Evolutionary conservation across 2,113 vertebrate species (phyloP).

Genomic region (Electrona antarctica): DNA sequence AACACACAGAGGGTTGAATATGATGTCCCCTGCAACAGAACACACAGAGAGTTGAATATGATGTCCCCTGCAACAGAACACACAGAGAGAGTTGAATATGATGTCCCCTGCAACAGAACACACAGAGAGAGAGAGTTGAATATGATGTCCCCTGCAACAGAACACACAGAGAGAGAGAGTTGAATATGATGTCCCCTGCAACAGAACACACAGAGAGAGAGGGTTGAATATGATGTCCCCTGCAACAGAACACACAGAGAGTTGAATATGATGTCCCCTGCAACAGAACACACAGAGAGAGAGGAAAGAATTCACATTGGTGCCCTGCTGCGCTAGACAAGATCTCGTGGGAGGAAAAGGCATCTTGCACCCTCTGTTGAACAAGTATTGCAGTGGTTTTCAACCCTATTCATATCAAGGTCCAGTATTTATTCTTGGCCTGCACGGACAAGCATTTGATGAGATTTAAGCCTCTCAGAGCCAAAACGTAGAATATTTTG

Average conservation of each 20-base stretch:
- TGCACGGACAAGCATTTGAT: too few relatives aligned
- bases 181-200: constrained; percentile 98
- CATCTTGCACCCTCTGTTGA: too few relatives aligned
- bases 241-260: constrained; percentile 81
- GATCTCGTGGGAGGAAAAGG: too few relatives aligned
- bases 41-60: constrained; percentile 97
- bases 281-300: constrained; percentile 7
- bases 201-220: too few relatives aligned
- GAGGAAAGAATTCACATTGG: too few relatives aligned
- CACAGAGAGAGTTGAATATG: constrained; percentile 97
- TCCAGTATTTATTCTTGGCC: too few relatives aligned
- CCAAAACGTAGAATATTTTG: too few relatives aligned
- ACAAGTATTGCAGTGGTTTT: too few relatives aligned
- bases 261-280: constrained; percentile 99
- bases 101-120: constrained; percentile 91
- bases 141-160: constrained; percentile 93
- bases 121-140: constrained; percentile 97
- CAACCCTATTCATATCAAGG: too few relatives aligned
- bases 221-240: constrained; percentile 99
- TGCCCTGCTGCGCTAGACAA: too few relatives aligned
- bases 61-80: constrained; percentile 91
- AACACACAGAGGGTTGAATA: constrained; percentile 96
- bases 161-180: too few relatives aligned
- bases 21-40: constrained; percentile 91
- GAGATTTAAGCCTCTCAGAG: too few relatives aligned